These are phyloP conservation scores for Apis cerana DNA, from an alignment of 1,140 invertebrate genomes.

Conservation along the genomic window DNA sequence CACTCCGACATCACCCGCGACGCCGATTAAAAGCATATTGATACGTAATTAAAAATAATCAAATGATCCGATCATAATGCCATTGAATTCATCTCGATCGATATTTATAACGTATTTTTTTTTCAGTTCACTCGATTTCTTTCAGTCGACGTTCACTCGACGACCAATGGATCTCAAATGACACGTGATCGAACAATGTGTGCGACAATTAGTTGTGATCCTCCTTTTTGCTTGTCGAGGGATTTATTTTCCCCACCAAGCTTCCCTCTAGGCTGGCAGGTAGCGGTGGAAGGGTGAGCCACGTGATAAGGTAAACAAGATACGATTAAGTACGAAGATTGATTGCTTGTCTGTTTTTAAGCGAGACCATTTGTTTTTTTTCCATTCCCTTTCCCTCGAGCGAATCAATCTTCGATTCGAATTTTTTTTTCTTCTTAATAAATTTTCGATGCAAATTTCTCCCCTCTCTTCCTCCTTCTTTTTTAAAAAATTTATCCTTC, in stretches of 20 bases:
- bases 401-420: neutral
- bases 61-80: conserved; percentile 33
- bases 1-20: neutral
- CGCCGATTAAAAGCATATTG: too few relatives aligned
- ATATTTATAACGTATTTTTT: conserved; percentile 19
- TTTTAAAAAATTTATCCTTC: neutral
- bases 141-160: conserved; percentile 35
- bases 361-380: neutral
- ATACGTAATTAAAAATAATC: neutral
- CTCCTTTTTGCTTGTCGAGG: conserved; percentile 67
- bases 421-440: too few relatives aligned
- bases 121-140: conserved; percentile 12
- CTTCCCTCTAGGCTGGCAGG: neutral
- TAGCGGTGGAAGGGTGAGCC: conserved; percentile 14
- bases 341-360: neutral
- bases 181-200: conserved; percentile 71
- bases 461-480: neutral
- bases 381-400: too few relatives aligned
- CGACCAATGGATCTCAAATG: conserved; percentile 70
- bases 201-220: conserved; percentile 72
- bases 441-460: neutral
- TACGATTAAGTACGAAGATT: conserved; percentile 30
- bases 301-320: conserved; percentile 37
- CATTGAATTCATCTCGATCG: conserved; percentile 31
- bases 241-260: conserved; percentile 35